These are phyloP conservation scores for Bothrops jararaca DNA, from an alignment of 2,113 vertebrate species.

Conservation along the genomic window DNA sequence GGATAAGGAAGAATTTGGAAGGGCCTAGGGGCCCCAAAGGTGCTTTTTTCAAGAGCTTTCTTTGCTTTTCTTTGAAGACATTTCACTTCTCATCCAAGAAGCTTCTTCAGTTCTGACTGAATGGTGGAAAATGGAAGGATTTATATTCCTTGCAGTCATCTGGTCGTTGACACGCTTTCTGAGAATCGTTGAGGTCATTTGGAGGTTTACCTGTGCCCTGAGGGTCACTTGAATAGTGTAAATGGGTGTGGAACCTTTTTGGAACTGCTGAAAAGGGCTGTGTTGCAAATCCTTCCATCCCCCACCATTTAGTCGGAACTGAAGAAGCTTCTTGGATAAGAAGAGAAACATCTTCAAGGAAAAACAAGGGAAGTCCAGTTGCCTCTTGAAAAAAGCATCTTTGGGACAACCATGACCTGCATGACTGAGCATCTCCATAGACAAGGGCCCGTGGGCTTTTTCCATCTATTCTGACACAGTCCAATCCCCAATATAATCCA, in stretches of 20 bases:
- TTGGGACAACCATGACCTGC: not conserved
- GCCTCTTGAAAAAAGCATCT: not conserved
- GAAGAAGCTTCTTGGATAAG: not conserved
- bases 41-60: not conserved
- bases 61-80: not conserved
- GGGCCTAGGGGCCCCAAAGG: not conserved
- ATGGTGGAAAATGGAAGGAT: not conserved
- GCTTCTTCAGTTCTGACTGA: not conserved
- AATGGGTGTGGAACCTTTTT: not conserved
- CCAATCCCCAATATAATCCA: not conserved
- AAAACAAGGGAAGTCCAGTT: not conserved
- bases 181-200: not conserved
- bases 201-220: not conserved
- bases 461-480: not conserved
- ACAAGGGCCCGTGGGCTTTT: not conserved
- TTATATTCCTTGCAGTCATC: not conserved
- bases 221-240: not conserved
- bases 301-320: not conserved
- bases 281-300: not conserved
- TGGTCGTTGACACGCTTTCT: not conserved
- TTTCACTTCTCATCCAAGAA: not conserved
- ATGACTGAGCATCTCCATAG: not conserved
- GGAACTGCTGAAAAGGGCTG: not conserved
- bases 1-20: not conserved
- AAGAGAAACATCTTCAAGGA: not conserved